Base-by-base conservation (phyloP, 2,113 vertebrate genomes). In the Entelurus aequoreus region DNA sequence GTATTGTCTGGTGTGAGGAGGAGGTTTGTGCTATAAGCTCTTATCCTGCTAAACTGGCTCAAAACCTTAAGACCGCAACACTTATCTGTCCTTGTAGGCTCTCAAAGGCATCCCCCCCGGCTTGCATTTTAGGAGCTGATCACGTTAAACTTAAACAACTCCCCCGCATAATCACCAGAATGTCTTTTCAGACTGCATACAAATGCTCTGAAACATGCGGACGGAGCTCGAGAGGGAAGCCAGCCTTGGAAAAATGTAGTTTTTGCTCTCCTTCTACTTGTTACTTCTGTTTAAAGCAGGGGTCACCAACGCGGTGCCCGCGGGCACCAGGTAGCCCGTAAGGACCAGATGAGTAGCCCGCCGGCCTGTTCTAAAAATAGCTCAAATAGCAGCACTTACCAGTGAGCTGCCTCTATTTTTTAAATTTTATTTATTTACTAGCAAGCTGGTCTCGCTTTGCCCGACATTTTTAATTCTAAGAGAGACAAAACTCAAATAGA, bases 141-240 rank as follows among this genome's bases (percentile, higher is more conserved):
- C 71, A 75, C 10, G 40, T 16, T 38, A 40, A 81, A 81, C 73
- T 66, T 55, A 64, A 77, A 66, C 42, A 62, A 79, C 77, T 73
- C 81, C 77, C 84, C 54, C 54, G 76, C 82, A 68, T 79, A 72
- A 84, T 84, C 78, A 83, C 62, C 62, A 81, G 62, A 63, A 72
- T 67, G 68, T 74, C 74, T 79, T 84, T 78, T 76, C 68, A 86
- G 82, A 78, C 74, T 74, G 71, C 59, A 79, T 82, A 79, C 75
- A 77, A 84, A 76, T 77, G 79, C 73, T 82, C 66, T 76, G 60
- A 47, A 76, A 71, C 55, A 58, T 60, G 60, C 66, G 72, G 76
- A 77, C 74, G 77, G 66, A 63, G 74, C 79, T 81, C 67, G 16
- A 70, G 76, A 78, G 76, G 70, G 76, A 79, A 74, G 69, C 59